Evolutionary conservation across 2,888 invertebrate genomes (phyloP).

Genomic region (Ormyrus rosae): DNA sequence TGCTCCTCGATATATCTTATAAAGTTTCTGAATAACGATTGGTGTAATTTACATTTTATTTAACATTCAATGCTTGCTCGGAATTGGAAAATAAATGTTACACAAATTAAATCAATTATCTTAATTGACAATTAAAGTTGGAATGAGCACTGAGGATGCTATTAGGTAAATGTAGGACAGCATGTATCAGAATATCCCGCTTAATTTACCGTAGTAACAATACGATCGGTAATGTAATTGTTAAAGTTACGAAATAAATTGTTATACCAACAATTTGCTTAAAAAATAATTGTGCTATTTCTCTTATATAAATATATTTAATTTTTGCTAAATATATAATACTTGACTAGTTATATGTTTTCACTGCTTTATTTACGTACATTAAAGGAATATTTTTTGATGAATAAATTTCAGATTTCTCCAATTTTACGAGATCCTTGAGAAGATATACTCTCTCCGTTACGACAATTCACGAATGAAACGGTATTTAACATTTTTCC

Average conservation of each 20-base stretch:
- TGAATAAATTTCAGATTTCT: too few species aligned
- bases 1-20: too few species aligned
- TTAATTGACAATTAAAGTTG: constrained; percentile 28
- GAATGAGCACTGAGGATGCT: constrained; percentile 8
- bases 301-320: background rate
- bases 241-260: constrained; percentile 1
- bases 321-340: background rate
- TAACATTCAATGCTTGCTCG: too few species aligned
- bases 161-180: constrained; percentile 22
- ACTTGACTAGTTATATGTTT: background rate
- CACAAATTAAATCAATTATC: constrained; percentile 22
- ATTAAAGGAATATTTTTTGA: too few species aligned
- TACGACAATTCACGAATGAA: too few species aligned
- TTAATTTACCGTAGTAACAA: constrained; percentile 24
- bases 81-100: background rate
- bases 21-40: too few species aligned
- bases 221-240: constrained; percentile 5
- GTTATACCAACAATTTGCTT: background rate
- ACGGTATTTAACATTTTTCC: background rate
- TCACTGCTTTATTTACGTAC: too few species aligned
- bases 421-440: too few species aligned
- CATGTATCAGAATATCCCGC: constrained; percentile 30
- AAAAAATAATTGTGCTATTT: background rate
- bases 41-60: too few species aligned
- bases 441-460: too few species aligned